A percentile compares a stretch with the other conserved stretches of the same genome.
phyloP scores from a whole-genome alignment of 2,797 vertebrate species.

The Acrocephalus scirpaceus region DNA sequence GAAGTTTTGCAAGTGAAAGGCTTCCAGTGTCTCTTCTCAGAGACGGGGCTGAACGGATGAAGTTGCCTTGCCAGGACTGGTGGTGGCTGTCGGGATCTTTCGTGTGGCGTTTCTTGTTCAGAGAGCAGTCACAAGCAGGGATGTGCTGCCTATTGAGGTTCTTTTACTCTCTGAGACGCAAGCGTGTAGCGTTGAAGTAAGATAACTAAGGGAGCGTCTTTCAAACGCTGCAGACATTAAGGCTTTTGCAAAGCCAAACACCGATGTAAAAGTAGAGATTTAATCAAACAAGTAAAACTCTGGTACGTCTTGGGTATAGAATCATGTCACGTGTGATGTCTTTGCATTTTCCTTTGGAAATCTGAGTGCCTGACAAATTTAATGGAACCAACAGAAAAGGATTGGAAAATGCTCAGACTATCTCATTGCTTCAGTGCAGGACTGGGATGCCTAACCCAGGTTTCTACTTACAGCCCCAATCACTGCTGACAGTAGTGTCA shows the following conservation, averaged over 20 bases:
- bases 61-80: not conserved
- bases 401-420: rapidly evolving
- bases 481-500: not conserved
- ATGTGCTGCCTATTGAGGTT: not conserved
- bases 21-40: not conserved
- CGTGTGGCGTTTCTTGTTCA: not conserved
- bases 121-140: not conserved
- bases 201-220: not conserved
- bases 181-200: not conserved
- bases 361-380: not conserved
- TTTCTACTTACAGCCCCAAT: no score
- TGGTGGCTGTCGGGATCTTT: not conserved
- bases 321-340: not conserved
- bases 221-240: rapidly evolving
- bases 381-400: not conserved
- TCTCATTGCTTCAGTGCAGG: not conserved
- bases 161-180: not conserved
- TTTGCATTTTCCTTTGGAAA: not conserved
- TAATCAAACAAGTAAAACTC: not conserved
- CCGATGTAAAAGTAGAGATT: not conserved
- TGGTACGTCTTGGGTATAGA: not conserved
- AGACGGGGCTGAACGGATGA: not conserved
- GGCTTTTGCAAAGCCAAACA: not conserved
- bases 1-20: not conserved
- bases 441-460: not conserved